These are phyloP conservation scores for Onychomys leucogaster DNA, from an alignment of 2,797 vertebrate species.

Conservation along the genomic window DNA sequence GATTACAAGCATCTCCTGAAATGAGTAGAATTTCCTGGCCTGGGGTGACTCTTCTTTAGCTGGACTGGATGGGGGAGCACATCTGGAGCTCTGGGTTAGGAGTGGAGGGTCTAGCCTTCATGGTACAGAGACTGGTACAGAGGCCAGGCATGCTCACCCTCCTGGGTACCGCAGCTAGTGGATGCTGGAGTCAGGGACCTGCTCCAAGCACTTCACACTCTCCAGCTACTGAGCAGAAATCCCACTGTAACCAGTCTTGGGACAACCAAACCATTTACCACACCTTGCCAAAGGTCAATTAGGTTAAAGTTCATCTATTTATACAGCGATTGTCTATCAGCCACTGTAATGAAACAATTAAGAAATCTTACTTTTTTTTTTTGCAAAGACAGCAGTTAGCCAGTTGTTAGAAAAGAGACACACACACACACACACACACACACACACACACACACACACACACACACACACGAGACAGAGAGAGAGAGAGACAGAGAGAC, in stretches of 20 bases:
- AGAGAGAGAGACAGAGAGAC: neutral
- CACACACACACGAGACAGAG: neutral
- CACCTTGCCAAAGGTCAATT: neutral
- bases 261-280: neutral
- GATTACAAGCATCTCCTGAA: constrained; percentile 57
- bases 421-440: neutral
- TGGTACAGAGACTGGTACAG: neutral
- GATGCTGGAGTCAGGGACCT: neutral
- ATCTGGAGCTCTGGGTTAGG: neutral
- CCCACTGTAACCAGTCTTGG: neutral
- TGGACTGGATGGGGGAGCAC: neutral
- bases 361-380: neutral
- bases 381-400: neutral
- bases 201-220: neutral
- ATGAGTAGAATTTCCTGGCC: constrained; percentile 71
- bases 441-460: neutral
- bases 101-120: neutral
- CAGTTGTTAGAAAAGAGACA: neutral
- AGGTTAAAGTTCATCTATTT: neutral
- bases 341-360: neutral
- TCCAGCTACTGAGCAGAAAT: neutral
- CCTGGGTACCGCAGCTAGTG: neutral
- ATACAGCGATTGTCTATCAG: neutral
- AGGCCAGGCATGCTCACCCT: rapidly evolving
- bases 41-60: constrained; percentile 51